These are phyloP conservation scores for Phallusia fumigata DNA, from an alignment of 23 tunicate genomes.

Conservation along the genomic window DNA sequence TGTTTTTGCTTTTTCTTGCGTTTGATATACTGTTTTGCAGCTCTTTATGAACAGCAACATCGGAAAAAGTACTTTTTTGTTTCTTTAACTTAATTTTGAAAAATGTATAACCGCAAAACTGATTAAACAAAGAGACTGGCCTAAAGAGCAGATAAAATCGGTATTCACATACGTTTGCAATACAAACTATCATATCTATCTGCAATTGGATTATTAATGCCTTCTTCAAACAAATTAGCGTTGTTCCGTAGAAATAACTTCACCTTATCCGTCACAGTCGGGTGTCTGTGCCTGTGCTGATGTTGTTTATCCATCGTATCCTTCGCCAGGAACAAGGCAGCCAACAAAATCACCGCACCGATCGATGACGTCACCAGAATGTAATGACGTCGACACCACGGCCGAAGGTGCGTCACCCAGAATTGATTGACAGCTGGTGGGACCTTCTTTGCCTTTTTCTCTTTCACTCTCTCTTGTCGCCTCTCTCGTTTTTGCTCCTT, in stretches of 20 bases:
- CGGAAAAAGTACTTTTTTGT: too few species aligned
- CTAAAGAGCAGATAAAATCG: too few species aligned
- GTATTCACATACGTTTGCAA: too few species aligned
- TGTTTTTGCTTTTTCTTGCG: too few species aligned
- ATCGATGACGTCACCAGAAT: constrained; percentile 6
- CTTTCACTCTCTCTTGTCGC: constrained; percentile 21
- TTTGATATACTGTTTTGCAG: too few species aligned
- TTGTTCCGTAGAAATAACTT: not conserved
- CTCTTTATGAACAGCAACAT: too few species aligned
- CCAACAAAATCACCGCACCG: constrained; percentile 10
- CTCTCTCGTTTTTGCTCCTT: constrained; percentile 21
- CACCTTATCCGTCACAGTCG: constrained; percentile 61
- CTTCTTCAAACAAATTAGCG: too few species aligned
- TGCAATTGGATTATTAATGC: too few species aligned
- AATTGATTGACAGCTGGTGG: not conserved
- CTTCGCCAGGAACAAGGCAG: constrained; percentile 36
- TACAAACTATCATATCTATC: too few species aligned
- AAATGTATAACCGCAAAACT: too few species aligned
- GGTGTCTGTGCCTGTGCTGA: constrained; percentile 23
- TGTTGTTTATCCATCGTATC: constrained; percentile 22
- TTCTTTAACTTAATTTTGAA: too few species aligned
- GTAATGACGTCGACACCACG: constrained; percentile 30
- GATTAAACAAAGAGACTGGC: too few species aligned
- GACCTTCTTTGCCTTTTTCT: constrained; percentile 9
- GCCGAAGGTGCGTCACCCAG: constrained; percentile 1